phyloP scores from a whole-genome alignment of 2,797 vertebrate genomes.

The Echeneis naucrates region DNA sequence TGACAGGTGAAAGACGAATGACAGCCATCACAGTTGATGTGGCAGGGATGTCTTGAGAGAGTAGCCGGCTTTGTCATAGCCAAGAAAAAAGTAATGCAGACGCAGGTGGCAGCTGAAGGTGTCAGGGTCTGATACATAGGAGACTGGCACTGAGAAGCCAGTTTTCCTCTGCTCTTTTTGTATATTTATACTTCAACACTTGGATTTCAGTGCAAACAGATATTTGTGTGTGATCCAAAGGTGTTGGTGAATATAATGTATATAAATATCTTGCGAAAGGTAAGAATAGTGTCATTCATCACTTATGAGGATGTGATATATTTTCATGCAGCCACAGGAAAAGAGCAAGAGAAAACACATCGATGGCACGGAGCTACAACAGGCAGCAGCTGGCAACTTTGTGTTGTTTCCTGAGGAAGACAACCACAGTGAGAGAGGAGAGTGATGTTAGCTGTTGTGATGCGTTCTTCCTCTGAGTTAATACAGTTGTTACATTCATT shows the following conservation, averaged over 20 bases:
- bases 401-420: neutral
- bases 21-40: conserved; percentile 46
- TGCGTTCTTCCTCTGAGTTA: too few species aligned
- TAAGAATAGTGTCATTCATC: too few species aligned
- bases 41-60: conserved; percentile 53
- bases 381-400: neutral
- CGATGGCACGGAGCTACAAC: neutral
- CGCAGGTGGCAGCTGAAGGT: conserved; percentile 31
- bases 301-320: neutral
- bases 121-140: conserved; percentile 43
- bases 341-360: too few species aligned
- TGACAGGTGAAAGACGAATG: conserved; percentile 60
- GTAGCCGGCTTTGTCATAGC: conserved; percentile 52
- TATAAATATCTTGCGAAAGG: too few species aligned
- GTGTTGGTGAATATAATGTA: neutral
- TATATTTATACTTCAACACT: neutral
- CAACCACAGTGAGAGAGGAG: neutral
- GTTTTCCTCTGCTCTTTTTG: neutral
- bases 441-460: too few species aligned
- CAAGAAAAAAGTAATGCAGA: conserved; percentile 29
- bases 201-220: neutral
- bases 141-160: too few species aligned
- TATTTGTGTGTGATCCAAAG: neutral
- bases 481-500: neutral
- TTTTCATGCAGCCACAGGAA: neutral